Evolutionary conservation across 1,140 invertebrate genomes (phyloP).

Genomic region (Prorops nasuta): DNA sequence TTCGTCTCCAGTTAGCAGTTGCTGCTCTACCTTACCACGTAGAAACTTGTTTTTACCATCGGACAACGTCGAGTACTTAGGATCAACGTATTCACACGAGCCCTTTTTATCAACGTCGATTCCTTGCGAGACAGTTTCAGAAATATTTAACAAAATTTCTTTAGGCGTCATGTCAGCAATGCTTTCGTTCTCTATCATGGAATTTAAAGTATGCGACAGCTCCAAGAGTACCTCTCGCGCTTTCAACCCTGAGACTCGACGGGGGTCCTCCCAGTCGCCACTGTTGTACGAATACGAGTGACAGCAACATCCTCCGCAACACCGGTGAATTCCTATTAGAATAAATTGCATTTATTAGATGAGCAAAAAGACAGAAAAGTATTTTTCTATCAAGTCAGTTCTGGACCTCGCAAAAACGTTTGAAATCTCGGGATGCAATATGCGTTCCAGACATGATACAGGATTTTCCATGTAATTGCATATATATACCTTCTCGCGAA

Average conservation of each 20-base stretch:
- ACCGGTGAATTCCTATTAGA: constrained; percentile 20
- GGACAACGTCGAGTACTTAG: constrained; percentile 41
- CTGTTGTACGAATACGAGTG: constrained; percentile 21
- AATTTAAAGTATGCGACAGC: constrained; percentile 50
- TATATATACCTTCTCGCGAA: no score
- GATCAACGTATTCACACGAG: constrained; percentile 45
- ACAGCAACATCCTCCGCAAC: constrained; percentile 24
- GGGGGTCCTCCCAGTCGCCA: constrained; percentile 22
- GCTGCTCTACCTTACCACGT: constrained; percentile 4
- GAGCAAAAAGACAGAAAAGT: no score
- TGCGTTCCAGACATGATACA: no score
- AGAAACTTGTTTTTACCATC: constrained; percentile 44
- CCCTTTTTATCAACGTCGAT: constrained; percentile 35
- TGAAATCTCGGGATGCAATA: no score
- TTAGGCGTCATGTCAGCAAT: constrained; percentile 41
- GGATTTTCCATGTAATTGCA: no score
- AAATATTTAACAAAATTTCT: constrained; percentile 50
- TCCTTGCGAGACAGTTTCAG: constrained; percentile 45
- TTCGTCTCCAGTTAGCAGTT: background rate
- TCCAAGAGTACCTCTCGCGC: constrained; percentile 51
- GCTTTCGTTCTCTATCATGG: constrained; percentile 50
- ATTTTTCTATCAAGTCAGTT: no score
- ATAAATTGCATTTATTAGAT: no score
- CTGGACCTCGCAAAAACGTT: no score
- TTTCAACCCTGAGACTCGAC: constrained; percentile 23